Conservation (phyloP, 2,888 invertebrate species). For the Lycophotia porphyrea region DNA sequence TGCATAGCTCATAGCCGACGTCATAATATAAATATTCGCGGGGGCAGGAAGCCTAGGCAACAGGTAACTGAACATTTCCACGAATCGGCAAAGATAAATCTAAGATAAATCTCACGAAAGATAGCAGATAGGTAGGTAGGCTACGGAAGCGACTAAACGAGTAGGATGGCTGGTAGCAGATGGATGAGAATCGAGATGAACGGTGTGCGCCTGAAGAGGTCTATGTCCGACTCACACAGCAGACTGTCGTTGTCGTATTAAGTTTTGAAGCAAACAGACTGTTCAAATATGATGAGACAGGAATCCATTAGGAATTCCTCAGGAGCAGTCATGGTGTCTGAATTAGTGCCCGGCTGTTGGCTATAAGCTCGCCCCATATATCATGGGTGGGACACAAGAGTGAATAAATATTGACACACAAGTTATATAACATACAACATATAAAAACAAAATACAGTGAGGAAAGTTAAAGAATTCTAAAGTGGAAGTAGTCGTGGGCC, state of each 20-base stretch:
- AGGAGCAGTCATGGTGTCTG: neutral
- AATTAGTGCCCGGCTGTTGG: neutral
- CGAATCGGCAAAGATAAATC: no score
- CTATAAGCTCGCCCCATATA: neutral
- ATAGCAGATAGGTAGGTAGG: neutral
- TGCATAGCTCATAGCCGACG: neutral
- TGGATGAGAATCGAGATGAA: neutral
- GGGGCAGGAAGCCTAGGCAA: neutral
- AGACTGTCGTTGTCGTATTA: neutral
- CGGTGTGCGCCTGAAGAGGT: neutral
- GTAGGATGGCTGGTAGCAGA: neutral
- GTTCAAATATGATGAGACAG: neutral
- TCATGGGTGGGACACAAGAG: neutral
- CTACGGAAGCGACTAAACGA: neutral
- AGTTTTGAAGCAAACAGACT: neutral
- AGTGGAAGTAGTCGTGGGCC: neutral
- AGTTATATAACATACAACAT: neutral
- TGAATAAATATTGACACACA: neutral
- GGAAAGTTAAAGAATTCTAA: neutral
- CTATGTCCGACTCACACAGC: no score
- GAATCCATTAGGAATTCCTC: neutral
- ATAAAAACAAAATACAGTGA: neutral
- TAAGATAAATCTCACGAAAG: no score
- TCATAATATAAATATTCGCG: neutral
- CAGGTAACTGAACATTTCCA: neutral